Percentiles rank a stretch among this genome's conserved stretches.
These are phyloP conservation scores for Mesoclemmys tuberculata DNA, from an alignment of 2,113 vertebrate species.

Conservation along the genomic window DNA sequence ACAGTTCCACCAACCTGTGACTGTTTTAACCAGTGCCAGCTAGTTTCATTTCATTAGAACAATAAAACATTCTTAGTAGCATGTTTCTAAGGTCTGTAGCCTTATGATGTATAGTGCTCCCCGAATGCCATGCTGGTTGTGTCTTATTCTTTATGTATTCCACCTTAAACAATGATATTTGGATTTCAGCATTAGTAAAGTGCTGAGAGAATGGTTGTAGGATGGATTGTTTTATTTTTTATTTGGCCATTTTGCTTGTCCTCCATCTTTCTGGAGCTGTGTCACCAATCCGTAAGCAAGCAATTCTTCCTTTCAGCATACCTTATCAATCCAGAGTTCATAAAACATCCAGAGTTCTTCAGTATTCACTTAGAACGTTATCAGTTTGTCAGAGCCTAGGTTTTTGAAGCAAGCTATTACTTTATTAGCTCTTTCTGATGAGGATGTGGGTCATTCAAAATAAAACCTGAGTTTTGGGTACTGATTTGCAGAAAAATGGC, in stretches of 20 bases:
- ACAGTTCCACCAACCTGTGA: not conserved
- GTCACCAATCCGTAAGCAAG: constrained; percentile 26
- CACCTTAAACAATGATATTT: not conserved
- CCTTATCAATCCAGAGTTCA: not conserved
- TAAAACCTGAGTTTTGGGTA: not conserved
- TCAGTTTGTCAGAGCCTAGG: not conserved
- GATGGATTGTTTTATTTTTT: not conserved
- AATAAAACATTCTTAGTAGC: not conserved
- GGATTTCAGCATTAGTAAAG: not conserved
- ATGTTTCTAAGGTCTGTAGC: not conserved
- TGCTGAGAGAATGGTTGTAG: not conserved
- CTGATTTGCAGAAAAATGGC: not conserved
- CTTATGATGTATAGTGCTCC: not conserved
- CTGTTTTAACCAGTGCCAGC: not conserved
- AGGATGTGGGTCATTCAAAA: not conserved
- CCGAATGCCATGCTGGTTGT: not conserved
- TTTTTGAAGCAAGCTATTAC: not conserved
- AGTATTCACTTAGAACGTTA: not conserved
- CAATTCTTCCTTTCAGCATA: constrained; percentile 8
- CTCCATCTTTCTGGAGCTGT: constrained; percentile 5
- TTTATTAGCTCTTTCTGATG: not conserved
- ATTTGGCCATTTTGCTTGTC: constrained; percentile 18
- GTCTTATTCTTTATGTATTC: constrained; percentile 1
- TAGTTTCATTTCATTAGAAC: not conserved
- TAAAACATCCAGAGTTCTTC: not conserved